Evolutionary conservation across 2,797 vertebrate genomes (phyloP).

Genomic region (Leucoraja ocellata): DNA sequence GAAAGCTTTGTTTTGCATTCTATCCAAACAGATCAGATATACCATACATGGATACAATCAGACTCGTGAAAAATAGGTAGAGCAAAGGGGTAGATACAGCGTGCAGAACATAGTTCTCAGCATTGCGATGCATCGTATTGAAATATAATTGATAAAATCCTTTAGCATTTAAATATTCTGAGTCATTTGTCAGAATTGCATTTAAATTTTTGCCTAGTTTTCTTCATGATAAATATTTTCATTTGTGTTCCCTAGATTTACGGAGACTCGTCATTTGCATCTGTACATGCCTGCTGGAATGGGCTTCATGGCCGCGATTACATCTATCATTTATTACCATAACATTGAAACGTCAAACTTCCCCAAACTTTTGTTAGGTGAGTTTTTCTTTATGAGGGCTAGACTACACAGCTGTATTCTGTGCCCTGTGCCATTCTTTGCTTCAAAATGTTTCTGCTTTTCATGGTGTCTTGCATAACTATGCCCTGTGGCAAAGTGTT

Average conservation of each 20-base stretch:
- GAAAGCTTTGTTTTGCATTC: too few species aligned
- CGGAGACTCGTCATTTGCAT: conserved; percentile 79
- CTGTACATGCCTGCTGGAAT: conserved; percentile 92
- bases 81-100: too few species aligned
- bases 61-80: too few species aligned
- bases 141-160: neutral
- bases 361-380: conserved; percentile 88
- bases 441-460: neutral
- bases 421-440: neutral
- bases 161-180: neutral
- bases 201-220: neutral
- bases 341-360: conserved; percentile 99
- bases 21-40: too few species aligned
- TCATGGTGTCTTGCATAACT: neutral
- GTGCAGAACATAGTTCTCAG: too few species aligned
- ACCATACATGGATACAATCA: too few species aligned
- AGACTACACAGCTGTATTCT: neutral
- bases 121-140: too few species aligned
- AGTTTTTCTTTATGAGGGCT: conserved; percentile 29
- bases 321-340: conserved; percentile 94
- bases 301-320: conserved; percentile 91
- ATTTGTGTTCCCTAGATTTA: conserved; percentile 63
- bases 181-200: neutral
- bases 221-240: neutral
- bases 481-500: neutral